Base-by-base conservation (phyloP, 23 tunicate species). In the Halocynthia roretzi region DNA sequence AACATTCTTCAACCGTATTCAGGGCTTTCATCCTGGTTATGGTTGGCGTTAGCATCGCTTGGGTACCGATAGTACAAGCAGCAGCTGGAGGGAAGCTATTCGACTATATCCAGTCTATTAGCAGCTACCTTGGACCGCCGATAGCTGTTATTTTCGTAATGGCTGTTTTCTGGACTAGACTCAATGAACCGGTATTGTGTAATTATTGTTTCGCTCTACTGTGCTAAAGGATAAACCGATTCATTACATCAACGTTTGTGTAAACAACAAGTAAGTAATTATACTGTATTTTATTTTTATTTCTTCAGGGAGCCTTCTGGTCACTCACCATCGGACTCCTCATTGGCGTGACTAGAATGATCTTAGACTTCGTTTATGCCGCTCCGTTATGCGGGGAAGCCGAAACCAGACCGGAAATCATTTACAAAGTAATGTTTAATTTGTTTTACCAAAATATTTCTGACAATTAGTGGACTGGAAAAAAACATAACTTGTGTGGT, bases 81-180 rank as follows among this genome's bases (percentile, higher is more conserved):
- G 91, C 93, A 31, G 93, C 94, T 19, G 81, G 66, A 74, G 98
- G 98, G 6, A 93, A 83, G 61, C 73, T 93, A 17, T 93, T 93
- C 70, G 94, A 93, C 78, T 93, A 93, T 83, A 93, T 93, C 53
- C 98, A 93, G 71, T 76, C 98, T n/a, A 87, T 93, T 14, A 86
- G 94, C 54, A 87, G 94, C 76, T 93, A 86, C 64, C 82, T 93
- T 11, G 93, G 86, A 17, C 98, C 98, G 6, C 98, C 98, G 6
- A 87, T 93, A 22, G 89, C 90, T 75, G 94, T 87, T 15, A 76
- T 93, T 19, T 93, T 93, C 65, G 86, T 81, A 5, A 83, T 80
- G 83, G 98, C 86, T 6, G 76, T 93, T 6, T 93, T 93, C 71
- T 93, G 98, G 98, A 83, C 98, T n/a, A 61, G 94, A 70, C 79